phyloP scores from a whole-genome alignment of 2,113 vertebrate species.

The Rhinolophus ferrumequinum region DNA sequence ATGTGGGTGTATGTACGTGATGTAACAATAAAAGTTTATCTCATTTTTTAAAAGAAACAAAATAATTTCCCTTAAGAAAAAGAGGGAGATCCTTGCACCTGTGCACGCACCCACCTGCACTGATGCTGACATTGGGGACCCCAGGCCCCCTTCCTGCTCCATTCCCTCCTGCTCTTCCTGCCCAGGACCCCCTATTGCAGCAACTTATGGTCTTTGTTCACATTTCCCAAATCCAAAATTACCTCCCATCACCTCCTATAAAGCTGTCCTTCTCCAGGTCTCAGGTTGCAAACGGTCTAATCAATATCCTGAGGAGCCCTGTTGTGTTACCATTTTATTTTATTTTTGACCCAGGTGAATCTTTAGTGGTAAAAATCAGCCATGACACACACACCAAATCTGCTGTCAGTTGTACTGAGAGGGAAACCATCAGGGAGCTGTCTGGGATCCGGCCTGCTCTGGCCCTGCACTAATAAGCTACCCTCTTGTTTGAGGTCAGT shows the following conservation, averaged over 20 bases:
- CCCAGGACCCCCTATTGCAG: background rate
- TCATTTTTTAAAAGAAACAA: background rate
- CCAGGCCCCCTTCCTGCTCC: background rate
- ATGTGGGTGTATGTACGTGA: too few species aligned
- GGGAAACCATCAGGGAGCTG: too few species aligned
- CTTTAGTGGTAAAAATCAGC: background rate
- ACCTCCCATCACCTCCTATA: background rate
- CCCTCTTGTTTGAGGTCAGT: background rate
- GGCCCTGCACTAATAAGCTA: rapidly evolving
- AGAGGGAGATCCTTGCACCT: background rate
- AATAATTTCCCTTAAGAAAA: background rate
- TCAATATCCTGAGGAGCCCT: background rate
- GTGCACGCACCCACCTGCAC: background rate
- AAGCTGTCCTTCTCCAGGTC: background rate
- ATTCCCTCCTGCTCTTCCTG: background rate
- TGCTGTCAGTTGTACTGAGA: background rate
- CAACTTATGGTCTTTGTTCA: too few species aligned
- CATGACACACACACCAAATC: background rate
- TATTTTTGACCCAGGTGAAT: background rate
- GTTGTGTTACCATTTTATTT: background rate
- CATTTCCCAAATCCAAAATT: background rate
- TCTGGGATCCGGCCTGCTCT: background rate
- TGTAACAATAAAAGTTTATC: background rate
- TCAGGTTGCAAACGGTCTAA: background rate
- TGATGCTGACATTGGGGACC: background rate